Base-by-base conservation (phyloP, 1,140 invertebrate genomes). In the Drosophila parabipectinata region DNA sequence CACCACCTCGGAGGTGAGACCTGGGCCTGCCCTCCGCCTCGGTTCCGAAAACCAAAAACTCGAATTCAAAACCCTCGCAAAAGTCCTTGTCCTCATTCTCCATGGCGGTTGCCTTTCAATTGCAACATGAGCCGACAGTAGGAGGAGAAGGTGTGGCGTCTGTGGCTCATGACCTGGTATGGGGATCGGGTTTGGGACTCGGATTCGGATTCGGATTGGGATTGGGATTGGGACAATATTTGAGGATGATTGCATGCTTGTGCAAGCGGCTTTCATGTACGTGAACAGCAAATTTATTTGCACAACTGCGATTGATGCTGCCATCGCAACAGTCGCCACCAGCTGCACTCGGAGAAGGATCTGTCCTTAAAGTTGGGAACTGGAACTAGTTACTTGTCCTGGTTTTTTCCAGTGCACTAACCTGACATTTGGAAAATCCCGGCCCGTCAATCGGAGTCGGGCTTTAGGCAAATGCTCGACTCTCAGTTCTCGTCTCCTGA, bases 201-300 rank as follows among this genome's bases (percentile, higher is more conserved):
- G 32, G 32, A 34, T 1, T 34, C 1, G 32, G 32, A 34, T 1
- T 34, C 1, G 9, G 32, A 10, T 3, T 8, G 32, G 32, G 9
- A 50, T 47, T 37, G 39, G 59, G 68, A 66, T 62, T 87, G 79
- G 77, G 81, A 87, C 81, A 85, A 85, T 85, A 85, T 85, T 85
- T 85, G 81, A 87, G 81, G 82, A 85, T 85, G 81, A 85, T 85
- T 87, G 81, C 74, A 87, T 77, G 78, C 81, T 81, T 87, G 73
- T 87, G 82, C 82, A 85, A 84, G 81, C 79, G 79, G 74, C 79
- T 82, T 83, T 82, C 79, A 71, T 82, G 79, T 75, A 85, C 82
- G 81, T 85, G 82, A 85, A 87, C 81, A 68, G 78, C 83, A 87
- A 85, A 85, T 85, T 85, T 85, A 85, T 85, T 85, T 85, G 81